Evolutionary conservation across 2,888 invertebrate genomes (phyloP), one percentile per base, ranked within the genome.

Genomic region (Ophonus ardosiacus): DNA sequence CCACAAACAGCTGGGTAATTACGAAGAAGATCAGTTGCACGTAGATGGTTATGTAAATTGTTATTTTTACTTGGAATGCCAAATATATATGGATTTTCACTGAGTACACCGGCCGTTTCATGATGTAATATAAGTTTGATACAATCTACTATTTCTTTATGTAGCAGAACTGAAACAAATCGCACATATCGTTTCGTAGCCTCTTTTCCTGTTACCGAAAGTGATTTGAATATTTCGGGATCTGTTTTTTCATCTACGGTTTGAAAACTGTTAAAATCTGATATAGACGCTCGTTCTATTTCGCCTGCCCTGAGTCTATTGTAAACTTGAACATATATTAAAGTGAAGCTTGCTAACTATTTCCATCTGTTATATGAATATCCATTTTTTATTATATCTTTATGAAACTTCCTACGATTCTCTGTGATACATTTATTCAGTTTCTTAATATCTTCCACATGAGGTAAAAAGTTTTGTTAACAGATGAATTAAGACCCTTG

Each of bases 281-380:
- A 43, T 21, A 87, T 84, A 10, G 81, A 51, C 17, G 83, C 31
- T 51, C 81, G 18, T 86, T 87, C 78, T 15, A 87, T 78, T 85
- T 86, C 85, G 31, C 86, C 86, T 40, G 87, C 86, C 81, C 86
- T 17, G 21, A 86, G 81, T 76, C 86, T 61, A 65, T 87, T 87
- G 63, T 87, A 87, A 7, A 86, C 18, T 40, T 85, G 86, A 7
- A 87, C 7, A 0, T 65, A 81, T 15, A 86, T 85, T 13, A 87
- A 43, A 24, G 86, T 85, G 13, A 43, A 40, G 24, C 82, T 24
- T 18, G 83, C 57, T 38, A 87, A 40, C 18, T 61, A 17, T 40
- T 59, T 85, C 85, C 86, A 87, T 7, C 21, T 74, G 24, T 51
- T 13, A 51, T 13, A 43, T 10, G 2, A 43, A 43, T 43, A 43